phyloP scores from a whole-genome alignment of 2,797 vertebrate species.

The Lepus oiostolus region DNA sequence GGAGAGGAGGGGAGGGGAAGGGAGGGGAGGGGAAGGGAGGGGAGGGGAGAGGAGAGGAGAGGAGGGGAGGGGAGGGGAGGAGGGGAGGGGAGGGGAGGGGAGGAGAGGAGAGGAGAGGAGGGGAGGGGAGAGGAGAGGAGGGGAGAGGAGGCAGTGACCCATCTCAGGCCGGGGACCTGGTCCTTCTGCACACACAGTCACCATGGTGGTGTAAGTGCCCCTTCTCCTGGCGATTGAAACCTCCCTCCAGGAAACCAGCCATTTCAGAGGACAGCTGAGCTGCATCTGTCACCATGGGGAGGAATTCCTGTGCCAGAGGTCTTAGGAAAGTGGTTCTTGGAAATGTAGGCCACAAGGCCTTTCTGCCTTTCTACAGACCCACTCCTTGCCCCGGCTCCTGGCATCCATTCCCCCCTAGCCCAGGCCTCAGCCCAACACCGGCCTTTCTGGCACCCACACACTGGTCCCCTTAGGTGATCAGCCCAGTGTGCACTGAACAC shows the following conservation, averaged over 20 bases:
- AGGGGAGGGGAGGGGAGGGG: no score
- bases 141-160: not conserved
- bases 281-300: not conserved
- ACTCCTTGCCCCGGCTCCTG: not conserved
- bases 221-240: not conserved
- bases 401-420: rapidly evolving
- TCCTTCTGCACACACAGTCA: not conserved
- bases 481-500: not conserved
- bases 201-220: not conserved
- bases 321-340: not conserved
- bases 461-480: not conserved
- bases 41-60: no score
- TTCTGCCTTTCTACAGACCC: not conserved
- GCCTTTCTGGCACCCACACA: not conserved
- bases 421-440: not conserved
- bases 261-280: not conserved
- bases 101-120: no score
- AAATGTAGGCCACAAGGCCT: rapidly evolving
- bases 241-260: not conserved
- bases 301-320: not conserved
- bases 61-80: no score
- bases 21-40: no score
- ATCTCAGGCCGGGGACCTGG: no score
- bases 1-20: no score
- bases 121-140: no score